These are phyloP conservation scores for Neodiprion fabricii DNA, from an alignment of 1,140 invertebrate genomes.

Conservation along the genomic window DNA sequence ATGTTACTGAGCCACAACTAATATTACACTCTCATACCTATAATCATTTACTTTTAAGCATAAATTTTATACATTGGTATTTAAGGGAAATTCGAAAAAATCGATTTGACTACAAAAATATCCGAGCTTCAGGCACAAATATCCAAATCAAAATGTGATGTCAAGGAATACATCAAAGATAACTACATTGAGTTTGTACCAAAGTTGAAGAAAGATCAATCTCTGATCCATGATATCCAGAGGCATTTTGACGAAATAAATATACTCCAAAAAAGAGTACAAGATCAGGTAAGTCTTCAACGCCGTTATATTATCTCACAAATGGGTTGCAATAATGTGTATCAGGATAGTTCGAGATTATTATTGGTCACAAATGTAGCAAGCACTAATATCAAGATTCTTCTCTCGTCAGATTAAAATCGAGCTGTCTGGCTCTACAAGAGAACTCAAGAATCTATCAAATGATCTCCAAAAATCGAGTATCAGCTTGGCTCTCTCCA, in stretches of 20 bases:
- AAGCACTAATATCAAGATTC: neutral
- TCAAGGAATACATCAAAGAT: slow-evolving; percentile 62
- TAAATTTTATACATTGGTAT: slow-evolving; percentile 11
- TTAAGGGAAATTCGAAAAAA: slow-evolving; percentile 44
- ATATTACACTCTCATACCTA: neutral
- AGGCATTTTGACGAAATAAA: slow-evolving; percentile 60
- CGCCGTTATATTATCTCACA: neutral
- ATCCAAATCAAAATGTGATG: slow-evolving; percentile 62
- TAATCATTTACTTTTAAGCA: slow-evolving; percentile 3
- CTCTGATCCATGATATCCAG: slow-evolving; percentile 59
- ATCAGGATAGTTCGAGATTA: neutral
- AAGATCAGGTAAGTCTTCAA: slow-evolving; percentile 52
- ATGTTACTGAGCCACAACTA: neutral
- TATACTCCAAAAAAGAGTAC: slow-evolving; percentile 60
- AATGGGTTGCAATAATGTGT: neutral
- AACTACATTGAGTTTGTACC: slow-evolving; percentile 64
- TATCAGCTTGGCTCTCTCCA: slow-evolving; percentile 60
- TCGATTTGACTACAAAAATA: slow-evolving; percentile 61
- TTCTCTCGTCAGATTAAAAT: slow-evolving; percentile 59
- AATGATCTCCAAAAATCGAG: slow-evolving; percentile 62
- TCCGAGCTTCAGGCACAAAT: slow-evolving; percentile 63
- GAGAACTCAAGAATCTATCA: slow-evolving; percentile 63
- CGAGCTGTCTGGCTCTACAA: slow-evolving; percentile 63
- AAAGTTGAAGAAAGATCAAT: slow-evolving; percentile 60
- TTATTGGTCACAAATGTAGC: slow-evolving; percentile 3